phyloP scores from a whole-genome alignment of 2,888 invertebrate genomes.

The Tenthredo distinguenda region DNA sequence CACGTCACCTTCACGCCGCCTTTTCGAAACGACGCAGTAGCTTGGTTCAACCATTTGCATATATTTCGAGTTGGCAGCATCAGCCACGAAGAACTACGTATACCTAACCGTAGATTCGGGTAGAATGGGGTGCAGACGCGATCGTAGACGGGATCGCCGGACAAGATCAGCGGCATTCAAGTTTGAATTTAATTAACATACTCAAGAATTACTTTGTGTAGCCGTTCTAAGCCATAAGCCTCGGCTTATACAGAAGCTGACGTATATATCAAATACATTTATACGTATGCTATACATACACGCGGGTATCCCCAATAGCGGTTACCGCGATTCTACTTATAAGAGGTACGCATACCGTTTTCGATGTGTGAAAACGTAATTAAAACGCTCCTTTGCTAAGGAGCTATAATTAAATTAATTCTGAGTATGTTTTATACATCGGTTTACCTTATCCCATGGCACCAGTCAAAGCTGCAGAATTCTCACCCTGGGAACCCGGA shows the following conservation, averaged over 20 bases:
- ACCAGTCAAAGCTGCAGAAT: neutral
- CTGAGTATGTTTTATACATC: neutral
- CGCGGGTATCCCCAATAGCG: neutral
- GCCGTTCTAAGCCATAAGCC: constrained; percentile 10
- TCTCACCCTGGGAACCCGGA: neutral
- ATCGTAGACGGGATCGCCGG: constrained; percentile 3
- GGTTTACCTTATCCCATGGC: neutral
- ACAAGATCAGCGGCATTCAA: constrained; percentile 34
- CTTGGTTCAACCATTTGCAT: constrained; percentile 42
- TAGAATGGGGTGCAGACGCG: neutral
- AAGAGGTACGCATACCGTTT: neutral
- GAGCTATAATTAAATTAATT: constrained; percentile 22
- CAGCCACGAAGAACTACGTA: neutral
- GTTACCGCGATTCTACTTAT: neutral
- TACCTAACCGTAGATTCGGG: neutral
- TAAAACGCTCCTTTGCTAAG: constrained; percentile 16
- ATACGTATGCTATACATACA: neutral
- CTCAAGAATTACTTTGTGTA: constrained; percentile 30
- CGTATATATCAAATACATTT: neutral
- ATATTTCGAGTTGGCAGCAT: constrained; percentile 8
- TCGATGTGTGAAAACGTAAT: constrained; percentile 44
- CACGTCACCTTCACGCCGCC: constrained; percentile 7
- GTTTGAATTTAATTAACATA: constrained; percentile 49
- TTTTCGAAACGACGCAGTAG: neutral
- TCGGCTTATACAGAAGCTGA: neutral